Conservation (phyloP, 2,888 invertebrate genomes). For the Chrysopilus asiliformis region DNA sequence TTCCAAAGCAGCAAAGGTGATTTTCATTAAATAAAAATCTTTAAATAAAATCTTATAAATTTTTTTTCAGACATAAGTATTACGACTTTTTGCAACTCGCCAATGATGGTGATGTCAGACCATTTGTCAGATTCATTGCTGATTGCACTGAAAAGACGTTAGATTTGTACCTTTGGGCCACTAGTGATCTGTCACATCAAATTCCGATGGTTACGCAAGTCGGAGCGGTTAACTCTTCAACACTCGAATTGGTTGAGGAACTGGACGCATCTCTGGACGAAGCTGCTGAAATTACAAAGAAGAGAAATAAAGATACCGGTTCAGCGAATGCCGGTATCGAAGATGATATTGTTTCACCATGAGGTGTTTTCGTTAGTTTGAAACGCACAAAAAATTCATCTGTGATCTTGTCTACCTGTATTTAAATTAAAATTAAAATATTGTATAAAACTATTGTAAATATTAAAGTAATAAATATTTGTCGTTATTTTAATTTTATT, state of each 20-base stretch:
- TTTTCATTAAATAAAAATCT: background rate
- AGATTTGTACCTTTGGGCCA: conserved; percentile 76
- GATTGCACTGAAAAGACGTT: conserved; percentile 81
- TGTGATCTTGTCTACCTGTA: conserved; percentile 13
- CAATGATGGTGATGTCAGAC: conserved; percentile 87
- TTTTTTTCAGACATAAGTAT: conserved; percentile 49
- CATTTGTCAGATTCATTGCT: conserved; percentile 92
- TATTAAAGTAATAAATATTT: background rate
- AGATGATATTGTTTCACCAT: background rate
- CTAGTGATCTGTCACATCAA: conserved; percentile 55
- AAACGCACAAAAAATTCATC: conserved; percentile 14
- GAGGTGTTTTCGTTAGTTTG: background rate
- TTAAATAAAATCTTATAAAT: background rate
- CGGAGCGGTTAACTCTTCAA: conserved; percentile 12
- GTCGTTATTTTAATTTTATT: background rate
- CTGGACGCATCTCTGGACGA: conserved; percentile 8
- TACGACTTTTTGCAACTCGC: conserved; percentile 83
- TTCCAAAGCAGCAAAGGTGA: conserved; percentile 67
- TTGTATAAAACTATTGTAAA: background rate
- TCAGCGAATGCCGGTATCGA: conserved; percentile 5
- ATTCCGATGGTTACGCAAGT: conserved; percentile 48
- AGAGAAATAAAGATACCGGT: background rate
- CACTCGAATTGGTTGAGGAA: conserved; percentile 6
- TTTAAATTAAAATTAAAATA: background rate
- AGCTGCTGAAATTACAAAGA: background rate